Percentiles rank a stretch among this genome's conserved stretches.
These are phyloP conservation scores for Mormyrus lacerda DNA, from an alignment of 2,113 vertebrate genomes.

Conservation along the genomic window DNA sequence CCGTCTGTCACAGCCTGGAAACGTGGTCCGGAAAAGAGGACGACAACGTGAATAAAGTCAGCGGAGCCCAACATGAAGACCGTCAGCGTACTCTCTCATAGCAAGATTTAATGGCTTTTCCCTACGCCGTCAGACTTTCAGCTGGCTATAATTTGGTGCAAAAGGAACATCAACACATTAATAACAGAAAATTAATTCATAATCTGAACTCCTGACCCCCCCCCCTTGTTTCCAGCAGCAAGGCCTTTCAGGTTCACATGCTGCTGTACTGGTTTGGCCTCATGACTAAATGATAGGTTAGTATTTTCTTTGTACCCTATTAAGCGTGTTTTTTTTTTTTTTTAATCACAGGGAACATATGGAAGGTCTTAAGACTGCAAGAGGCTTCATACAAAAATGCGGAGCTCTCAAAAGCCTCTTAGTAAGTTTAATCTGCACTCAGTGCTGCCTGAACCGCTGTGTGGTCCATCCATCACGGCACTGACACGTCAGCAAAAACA, in stretches of 20 bases:
- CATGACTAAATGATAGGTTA: neutral
- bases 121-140: neutral
- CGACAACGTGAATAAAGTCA: neutral
- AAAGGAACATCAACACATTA: neutral
- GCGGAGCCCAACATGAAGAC: neutral
- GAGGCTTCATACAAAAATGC: neutral
- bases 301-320: neutral
- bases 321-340: neutral
- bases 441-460: constrained; percentile 36
- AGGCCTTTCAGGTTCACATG: neutral
- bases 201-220: neutral
- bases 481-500: constrained; percentile 32
- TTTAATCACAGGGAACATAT: neutral
- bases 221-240: neutral
- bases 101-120: neutral
- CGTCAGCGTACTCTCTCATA: neutral
- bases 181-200: neutral
- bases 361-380: neutral
- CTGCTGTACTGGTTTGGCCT: neutral
- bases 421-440: constrained; percentile 36
- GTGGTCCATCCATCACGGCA: constrained; percentile 38
- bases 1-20: neutral
- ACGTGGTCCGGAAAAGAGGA: neutral
- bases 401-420: neutral
- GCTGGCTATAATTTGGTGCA: neutral